phyloP scores from a whole-genome alignment of 2,888 invertebrate species.

The Lycocerus yunnanus region DNA sequence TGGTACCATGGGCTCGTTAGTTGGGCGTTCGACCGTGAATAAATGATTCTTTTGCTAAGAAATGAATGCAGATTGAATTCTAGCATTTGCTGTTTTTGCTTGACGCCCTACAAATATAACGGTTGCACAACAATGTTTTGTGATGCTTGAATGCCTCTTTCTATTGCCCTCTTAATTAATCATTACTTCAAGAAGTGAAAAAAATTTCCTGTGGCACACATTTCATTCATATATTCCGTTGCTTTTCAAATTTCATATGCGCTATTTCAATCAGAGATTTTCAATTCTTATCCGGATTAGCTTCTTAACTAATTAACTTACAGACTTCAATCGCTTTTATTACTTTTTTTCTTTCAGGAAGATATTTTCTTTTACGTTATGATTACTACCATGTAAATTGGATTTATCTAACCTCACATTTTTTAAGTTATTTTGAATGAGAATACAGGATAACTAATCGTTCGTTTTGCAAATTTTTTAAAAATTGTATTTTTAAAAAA shows the following conservation, averaged over 20 bases:
- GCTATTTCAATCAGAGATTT: neutral
- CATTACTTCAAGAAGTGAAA: neutral
- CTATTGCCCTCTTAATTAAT: neutral
- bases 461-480: too few species aligned
- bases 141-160: neutral
- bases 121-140: neutral
- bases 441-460: too few species aligned
- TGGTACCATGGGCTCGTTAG: slow-evolving; percentile 33
- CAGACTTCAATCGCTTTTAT: too few species aligned
- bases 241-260: neutral
- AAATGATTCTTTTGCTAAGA: slow-evolving; percentile 35
- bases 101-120: slow-evolving; percentile 2
- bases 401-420: too few species aligned
- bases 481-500: too few species aligned
- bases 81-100: slow-evolving; percentile 13
- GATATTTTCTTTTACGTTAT: too few species aligned
- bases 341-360: too few species aligned
- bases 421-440: too few species aligned
- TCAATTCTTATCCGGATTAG: too few species aligned
- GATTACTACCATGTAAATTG: too few species aligned
- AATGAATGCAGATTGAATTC: slow-evolving; percentile 30
- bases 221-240: neutral
- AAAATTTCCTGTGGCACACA: neutral
- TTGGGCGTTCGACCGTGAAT: slow-evolving; percentile 36
- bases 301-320: too few species aligned